phyloP scores from a whole-genome alignment of 1,140 invertebrate genomes.

The Episyrphus balteatus region DNA sequence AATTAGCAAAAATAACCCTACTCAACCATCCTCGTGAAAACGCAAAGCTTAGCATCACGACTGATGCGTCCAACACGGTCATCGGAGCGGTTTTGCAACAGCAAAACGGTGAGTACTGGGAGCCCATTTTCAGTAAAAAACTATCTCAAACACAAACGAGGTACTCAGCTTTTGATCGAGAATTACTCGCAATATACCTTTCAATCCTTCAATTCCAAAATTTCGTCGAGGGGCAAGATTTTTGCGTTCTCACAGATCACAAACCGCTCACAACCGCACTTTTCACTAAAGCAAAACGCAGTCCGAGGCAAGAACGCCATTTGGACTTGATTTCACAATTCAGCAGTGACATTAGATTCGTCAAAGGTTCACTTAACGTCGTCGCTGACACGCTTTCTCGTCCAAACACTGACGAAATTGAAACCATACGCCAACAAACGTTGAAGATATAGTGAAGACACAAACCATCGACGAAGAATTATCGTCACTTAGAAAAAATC shows the following conservation, averaged over 20 bases:
- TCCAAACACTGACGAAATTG: slow-evolving; percentile 10
- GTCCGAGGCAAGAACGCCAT: slow-evolving; percentile 19
- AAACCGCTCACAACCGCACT: slow-evolving; percentile 31
- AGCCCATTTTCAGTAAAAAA: not conserved
- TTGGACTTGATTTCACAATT: slow-evolving; percentile 35
- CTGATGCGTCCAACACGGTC: slow-evolving; percentile 6
- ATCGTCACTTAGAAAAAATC: not conserved
- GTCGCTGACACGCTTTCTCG: slow-evolving; percentile 27
- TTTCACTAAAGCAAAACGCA: slow-evolving; percentile 19
- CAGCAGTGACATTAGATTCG: slow-evolving; percentile 26
- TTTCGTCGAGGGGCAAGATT: slow-evolving; percentile 30
- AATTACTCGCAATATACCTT: slow-evolving; percentile 25
- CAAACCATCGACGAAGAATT: not conserved
- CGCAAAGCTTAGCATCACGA: slow-evolving; percentile 6
- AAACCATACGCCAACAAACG: too few relatives aligned
- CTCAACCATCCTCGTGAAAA: slow-evolving; percentile 10
- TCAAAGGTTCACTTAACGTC: slow-evolving; percentile 27
- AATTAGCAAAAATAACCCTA: slow-evolving; percentile 10
- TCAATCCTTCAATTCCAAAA: slow-evolving; percentile 10
- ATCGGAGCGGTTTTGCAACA: slow-evolving; percentile 21
- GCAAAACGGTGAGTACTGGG: too few relatives aligned
- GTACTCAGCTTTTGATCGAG: slow-evolving; percentile 22
- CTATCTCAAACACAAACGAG: slow-evolving; percentile 1
- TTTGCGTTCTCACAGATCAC: slow-evolving; percentile 35
- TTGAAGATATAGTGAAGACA: slow-evolving; percentile 1